These are phyloP conservation scores for Protaetia brevitarsis DNA, from an alignment of 1,140 invertebrate genomes.

Conservation along the genomic window DNA sequence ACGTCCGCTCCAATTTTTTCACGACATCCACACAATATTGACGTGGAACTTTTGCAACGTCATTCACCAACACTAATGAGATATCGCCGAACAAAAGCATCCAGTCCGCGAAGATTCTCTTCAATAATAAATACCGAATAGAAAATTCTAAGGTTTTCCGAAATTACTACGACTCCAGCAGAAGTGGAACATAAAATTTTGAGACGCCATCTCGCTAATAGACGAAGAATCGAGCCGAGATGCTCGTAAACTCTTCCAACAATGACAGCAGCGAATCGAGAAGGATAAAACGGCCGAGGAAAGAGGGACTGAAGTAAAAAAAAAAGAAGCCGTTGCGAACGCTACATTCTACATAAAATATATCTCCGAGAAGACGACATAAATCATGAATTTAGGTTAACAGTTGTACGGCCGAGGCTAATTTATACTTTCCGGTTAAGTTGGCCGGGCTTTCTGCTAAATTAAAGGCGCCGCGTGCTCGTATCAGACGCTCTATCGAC, in stretches of 20 bases:
- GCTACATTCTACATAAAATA: conserved; percentile 4
- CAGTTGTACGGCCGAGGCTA: neutral
- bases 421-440: conserved; percentile 15
- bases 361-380: conserved; percentile 15
- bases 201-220: neutral
- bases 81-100: too few species aligned
- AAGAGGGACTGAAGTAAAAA: neutral
- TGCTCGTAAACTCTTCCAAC: neutral
- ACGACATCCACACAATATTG: too few species aligned
- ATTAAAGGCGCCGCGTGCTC: neutral
- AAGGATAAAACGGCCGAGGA: neutral
- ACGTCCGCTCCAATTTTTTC: too few species aligned
- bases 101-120: too few species aligned
- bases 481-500: neutral
- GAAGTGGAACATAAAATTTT: neutral
- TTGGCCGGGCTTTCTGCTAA: conserved; percentile 5
- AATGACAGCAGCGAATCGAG: neutral
- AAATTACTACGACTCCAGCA: too few species aligned
- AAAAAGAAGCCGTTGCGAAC: neutral
- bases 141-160: too few species aligned
- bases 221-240: neutral
- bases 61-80: too few species aligned
- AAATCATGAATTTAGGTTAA: conserved; percentile 17
- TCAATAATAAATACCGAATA: too few species aligned
- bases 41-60: too few species aligned